These are phyloP conservation scores for Chaunax sp. DNA, from an alignment of 2,797 vertebrate genomes.

Conservation along the genomic window DNA sequence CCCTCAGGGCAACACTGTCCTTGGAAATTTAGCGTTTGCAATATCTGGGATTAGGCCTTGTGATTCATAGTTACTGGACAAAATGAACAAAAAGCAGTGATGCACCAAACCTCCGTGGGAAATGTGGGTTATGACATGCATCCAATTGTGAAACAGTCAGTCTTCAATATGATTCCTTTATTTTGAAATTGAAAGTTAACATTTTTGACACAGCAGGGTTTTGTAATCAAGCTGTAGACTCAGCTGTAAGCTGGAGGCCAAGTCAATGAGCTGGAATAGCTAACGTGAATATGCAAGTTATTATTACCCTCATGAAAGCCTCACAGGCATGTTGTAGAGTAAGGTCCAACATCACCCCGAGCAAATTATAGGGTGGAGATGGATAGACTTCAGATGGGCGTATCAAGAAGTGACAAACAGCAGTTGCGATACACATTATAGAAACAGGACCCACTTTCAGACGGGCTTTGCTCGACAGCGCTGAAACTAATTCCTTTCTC, in stretches of 20 bases:
- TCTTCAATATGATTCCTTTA: neutral
- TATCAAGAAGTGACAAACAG: constrained; percentile 2
- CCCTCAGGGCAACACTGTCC: too few relatives aligned
- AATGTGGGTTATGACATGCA: too few relatives aligned
- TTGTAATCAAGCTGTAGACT: neutral
- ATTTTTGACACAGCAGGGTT: too few relatives aligned
- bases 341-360: constrained; percentile 17
- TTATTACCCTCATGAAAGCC: neutral
- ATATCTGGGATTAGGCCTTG: neutral
- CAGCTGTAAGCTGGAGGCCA: neutral
- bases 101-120: too few relatives aligned
- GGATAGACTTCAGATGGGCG: constrained; percentile 4
- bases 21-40: neutral
- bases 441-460: too few relatives aligned
- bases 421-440: neutral
- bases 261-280: neutral
- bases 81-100: neutral
- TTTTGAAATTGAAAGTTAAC: neutral
- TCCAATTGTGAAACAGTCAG: neutral
- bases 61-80: constrained; percentile 9
- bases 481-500: too few relatives aligned
- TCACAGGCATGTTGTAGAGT: neutral
- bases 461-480: too few relatives aligned
- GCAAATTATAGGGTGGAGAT: neutral
- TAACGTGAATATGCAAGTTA: neutral